phyloP scores from a whole-genome alignment of 2,888 invertebrate genomes.

The Cheilosia soror region DNA sequence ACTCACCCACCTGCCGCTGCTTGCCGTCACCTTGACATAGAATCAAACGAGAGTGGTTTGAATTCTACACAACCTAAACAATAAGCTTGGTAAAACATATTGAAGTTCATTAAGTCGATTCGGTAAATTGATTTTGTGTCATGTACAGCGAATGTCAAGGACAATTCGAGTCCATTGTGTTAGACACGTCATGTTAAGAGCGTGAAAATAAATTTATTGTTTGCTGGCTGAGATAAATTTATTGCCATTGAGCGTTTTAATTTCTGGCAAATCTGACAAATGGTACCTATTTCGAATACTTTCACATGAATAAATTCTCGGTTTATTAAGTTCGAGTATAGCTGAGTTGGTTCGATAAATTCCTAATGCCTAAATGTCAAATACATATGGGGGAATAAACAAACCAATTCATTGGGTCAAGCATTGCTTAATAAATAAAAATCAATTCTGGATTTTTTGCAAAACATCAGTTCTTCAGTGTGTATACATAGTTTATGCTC shows the following conservation, averaged over 20 bases:
- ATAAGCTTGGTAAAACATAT: not conserved
- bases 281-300: not conserved
- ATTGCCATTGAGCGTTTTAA: not conserved
- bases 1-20: not conserved
- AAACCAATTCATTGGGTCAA: too few relatives aligned
- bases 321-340: too few relatives aligned
- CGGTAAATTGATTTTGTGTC: constrained; percentile 38
- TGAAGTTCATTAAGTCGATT: not conserved
- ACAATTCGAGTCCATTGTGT: constrained; percentile 5
- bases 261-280: not conserved
- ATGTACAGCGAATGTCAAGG: constrained; percentile 29
- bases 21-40: constrained; percentile 42
- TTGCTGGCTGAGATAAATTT: not conserved
- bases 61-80: not conserved
- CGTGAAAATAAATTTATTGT: not conserved
- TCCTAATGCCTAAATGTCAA: too few relatives aligned
- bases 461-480: too few relatives aligned
- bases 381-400: too few relatives aligned
- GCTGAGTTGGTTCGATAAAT: too few relatives aligned
- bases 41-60: constrained; percentile 17
- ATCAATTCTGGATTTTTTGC: too few relatives aligned
- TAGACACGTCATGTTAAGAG: not conserved
- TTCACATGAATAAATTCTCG: too few relatives aligned
- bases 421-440: too few relatives aligned
- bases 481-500: too few relatives aligned